These are phyloP conservation scores for Pelosia muscerda DNA, from an alignment of 2,888 invertebrate genomes.

Conservation along the genomic window DNA sequence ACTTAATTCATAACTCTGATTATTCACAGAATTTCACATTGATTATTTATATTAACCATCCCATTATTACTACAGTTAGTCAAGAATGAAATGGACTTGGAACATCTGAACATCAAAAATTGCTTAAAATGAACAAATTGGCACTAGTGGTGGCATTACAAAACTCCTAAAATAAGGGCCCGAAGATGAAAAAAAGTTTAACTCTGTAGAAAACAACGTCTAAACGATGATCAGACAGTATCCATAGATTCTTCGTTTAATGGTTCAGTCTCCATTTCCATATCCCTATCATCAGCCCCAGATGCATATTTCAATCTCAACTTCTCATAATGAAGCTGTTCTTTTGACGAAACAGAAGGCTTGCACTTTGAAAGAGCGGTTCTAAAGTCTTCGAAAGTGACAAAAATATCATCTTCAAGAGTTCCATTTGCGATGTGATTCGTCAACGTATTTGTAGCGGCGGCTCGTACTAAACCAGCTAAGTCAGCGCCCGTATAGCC, in stretches of 20 bases:
- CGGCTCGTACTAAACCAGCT: constrained; percentile 95
- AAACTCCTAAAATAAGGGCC: constrained; percentile 55
- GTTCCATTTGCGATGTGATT: constrained; percentile 89
- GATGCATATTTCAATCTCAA: constrained; percentile 89
- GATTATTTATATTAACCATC: constrained; percentile 33
- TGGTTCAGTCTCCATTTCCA: constrained; percentile 87
- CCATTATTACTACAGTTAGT: constrained; percentile 21
- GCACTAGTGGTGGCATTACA: constrained; percentile 69
- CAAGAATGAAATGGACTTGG: constrained; percentile 31
- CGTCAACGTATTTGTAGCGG: constrained; percentile 93
- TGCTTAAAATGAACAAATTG: constrained; percentile 64
- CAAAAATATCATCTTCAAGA: constrained; percentile 86
- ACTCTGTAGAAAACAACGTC: constrained; percentile 58
- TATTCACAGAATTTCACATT: constrained; percentile 36
- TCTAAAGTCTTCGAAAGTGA: constrained; percentile 91
- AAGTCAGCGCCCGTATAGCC: constrained; percentile 98
- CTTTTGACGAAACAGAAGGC: constrained; percentile 95
- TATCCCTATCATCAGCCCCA: constrained; percentile 80
- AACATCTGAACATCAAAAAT: constrained; percentile 34
- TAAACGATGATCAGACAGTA: constrained; percentile 74
- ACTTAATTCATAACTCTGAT: constrained; percentile 37
- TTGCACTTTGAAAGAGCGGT: constrained; percentile 92
- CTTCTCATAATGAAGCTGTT: constrained; percentile 92
- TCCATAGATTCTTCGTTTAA: constrained; percentile 84
- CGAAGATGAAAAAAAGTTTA: constrained; percentile 52